Base-by-base conservation (phyloP, 2,888 invertebrate genomes). In the Caenorhabditis parvicauda region DNA sequence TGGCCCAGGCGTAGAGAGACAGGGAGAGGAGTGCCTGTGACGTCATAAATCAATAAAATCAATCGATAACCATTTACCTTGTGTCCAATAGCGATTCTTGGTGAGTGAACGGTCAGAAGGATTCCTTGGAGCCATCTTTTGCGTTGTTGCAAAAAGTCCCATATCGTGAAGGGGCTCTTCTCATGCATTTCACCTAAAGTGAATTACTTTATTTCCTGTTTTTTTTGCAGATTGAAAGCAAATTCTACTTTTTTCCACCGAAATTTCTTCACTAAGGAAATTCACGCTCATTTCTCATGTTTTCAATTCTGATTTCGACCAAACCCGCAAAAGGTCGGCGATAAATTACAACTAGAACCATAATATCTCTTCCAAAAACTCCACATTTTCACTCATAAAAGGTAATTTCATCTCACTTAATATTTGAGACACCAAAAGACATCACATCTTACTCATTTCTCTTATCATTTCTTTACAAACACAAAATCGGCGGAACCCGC, bases 1-100 rank as follows among this genome's bases (percentile, higher is more conserved):
- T 93, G 12, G 93, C 89, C 95, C 94, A 95, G 7, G 92, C 92
- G 82, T 94, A 95, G 82, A 93, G 90, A 42, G 92, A 90, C 74
- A 92, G 87, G 35, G 88, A 89, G 70, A 95, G 84, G 61, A 92
- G 86, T 39, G 90, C 69, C 84, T 92, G 91, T 19, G 46, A 59
- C 32, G 25, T 24, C 7, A 12, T 9, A 57, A 59, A 56, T n/a
- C 17, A 32, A 4, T 17, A 25, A 49, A 44, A 50, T 9, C n/a
- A n/a, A 49, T 17, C 47, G 44, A 9, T 32, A 9, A 12, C 35
- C 9, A 32, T 32, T 43, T 28, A 77, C 62, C 65, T 81, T 81
- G 61, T 72, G 73, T 38, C 62, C 59, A 19, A 74, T 47, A 12
- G 79, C 76, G 44, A 81, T 80, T 35, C 59, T 62, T 19, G 68